Percentiles rank a stretch among this genome's conserved stretches.
phyloP scores from a whole-genome alignment of 2,797 vertebrate species.

The Lagorchestes hirsutus region DNA sequence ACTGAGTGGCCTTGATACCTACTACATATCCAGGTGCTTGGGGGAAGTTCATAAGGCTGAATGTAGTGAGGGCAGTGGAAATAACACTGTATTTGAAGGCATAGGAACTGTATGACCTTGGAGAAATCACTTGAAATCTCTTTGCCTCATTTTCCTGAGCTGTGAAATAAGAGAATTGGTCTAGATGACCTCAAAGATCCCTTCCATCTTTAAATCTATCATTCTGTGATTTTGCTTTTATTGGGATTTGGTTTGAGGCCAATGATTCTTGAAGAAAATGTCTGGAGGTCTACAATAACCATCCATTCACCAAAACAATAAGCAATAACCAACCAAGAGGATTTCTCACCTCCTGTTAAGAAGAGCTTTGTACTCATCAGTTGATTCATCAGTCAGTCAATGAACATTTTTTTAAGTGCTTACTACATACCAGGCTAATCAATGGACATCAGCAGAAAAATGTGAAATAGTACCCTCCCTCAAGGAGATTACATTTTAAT shows the following conservation, averaged over 20 bases:
- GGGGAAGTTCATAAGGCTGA: neutral
- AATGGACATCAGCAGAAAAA: neutral
- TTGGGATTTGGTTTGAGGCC: neutral
- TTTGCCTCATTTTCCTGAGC: neutral
- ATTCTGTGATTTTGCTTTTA: neutral
- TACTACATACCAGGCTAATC: neutral
- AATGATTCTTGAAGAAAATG: neutral
- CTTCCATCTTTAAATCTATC: neutral
- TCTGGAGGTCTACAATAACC: neutral
- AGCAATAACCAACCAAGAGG: neutral
- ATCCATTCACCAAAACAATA: neutral
- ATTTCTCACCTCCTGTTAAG: neutral
- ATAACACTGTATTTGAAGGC: neutral
- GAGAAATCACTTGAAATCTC: neutral
- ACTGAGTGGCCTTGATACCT: conserved; percentile 6
- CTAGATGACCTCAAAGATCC: neutral
- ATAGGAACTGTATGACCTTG: neutral
- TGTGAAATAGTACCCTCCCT: neutral
- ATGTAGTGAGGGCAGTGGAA: neutral
- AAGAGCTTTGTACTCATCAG: neutral
- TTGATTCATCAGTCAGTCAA: neutral
- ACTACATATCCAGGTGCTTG: neutral
- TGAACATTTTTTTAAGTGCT: neutral
- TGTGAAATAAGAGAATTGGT: neutral
- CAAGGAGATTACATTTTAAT: neutral